Evolutionary conservation across 2,888 invertebrate species (phyloP), one percentile per base, ranked within the genome.

Genomic region (Sisyra nigra): DNA sequence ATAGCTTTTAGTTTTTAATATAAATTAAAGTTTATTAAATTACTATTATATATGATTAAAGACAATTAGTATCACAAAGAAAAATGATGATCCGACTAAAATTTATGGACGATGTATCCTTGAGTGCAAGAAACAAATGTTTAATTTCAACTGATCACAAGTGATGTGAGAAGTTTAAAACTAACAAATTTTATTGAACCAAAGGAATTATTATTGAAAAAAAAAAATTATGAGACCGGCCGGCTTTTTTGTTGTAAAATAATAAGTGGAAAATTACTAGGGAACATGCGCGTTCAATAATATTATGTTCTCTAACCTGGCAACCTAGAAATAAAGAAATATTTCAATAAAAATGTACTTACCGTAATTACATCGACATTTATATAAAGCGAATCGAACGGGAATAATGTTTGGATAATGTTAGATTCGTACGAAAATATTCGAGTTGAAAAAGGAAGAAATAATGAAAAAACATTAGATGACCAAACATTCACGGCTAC

Each of bases 161-260:
- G 6, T 11, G 4, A 19, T 18, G n/a, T 17, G 24, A 38, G 13
- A 17, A 38, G 19, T 38, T 24, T 18, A 38, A 19, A 11, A 38
- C 38, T 37, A n/a, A 14, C 14, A 37, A 37, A 17, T 15, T 9
- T 14, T 14, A 37, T 17, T 14, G n/a, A 17, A 37, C 4, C n/a
- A n/a, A n/a, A n/a, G n/a, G n/a, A 14, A 17, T 15, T 38, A 10
- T 7, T 15, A 38, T 38, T 38, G 6, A 17, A 18, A 13, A 13
- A 33, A 33, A 13, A 6, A n/a, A 37, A 51, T 46, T 52, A 51
- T 48, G 49, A 46, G 53, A 53, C 56, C 57, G 58, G 56, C 57
- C 57, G 57, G 57, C 56, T 54, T 57, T 56, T 55, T 52, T 45
- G 49, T 41, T 46, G 4, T 18, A 13, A 42, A 15, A 7, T 5